Base-by-base conservation (phyloP, 2,113 vertebrate species). In the Psettodes erumei region DNA sequence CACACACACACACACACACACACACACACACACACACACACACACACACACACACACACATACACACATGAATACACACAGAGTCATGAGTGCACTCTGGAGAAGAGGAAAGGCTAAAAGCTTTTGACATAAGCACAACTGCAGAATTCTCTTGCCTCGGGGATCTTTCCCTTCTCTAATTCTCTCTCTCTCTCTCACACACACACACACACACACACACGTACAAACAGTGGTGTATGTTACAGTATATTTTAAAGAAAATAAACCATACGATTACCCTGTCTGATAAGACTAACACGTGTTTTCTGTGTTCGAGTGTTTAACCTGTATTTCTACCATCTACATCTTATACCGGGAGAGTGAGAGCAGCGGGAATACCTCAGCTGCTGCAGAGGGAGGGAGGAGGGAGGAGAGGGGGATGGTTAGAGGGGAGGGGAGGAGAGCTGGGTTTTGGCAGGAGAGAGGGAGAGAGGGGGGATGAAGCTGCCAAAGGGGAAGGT, bases 401-500 rank as follows among this genome's bases (percentile, higher is more conserved):
- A 75, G 82, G 71, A 78, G 82, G 71, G 83, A 70, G 62, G 63
- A 45, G 55, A 53, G 65, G 53, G 42, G 40, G 75, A 45, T 65
- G 59, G 50, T 62, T 50, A 55, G 47, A 61, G 48, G 75, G 77
- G 62, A 63, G 63, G 59, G 56, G 18, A 27, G 48, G 43, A 45
- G 66, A 27, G 50, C 42, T 56, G 66, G 63, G 38, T 38, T 82
- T 65, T 71, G 67, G 71, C 55, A 71, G 71, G 43, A 82, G 86
- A 74, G 79, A 69, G 81, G 62, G 66, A 81, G 67, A 79, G 45
- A 54, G 65, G 16, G 66, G 82, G 60, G 55, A 80, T 50, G 79
- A 65, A 67, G 83, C 82, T 77, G 77, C 60, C 72, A 73, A 73
- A 87, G 81, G 84, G 87, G 83, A 77, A 89, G 84, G 82, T 84